A percentile compares a stretch with the other conserved stretches of the same genome.
Evolutionary conservation across 92 coral and sea anemone species (phyloP).

Genomic region (Epizoanthus stellaris): DNA sequence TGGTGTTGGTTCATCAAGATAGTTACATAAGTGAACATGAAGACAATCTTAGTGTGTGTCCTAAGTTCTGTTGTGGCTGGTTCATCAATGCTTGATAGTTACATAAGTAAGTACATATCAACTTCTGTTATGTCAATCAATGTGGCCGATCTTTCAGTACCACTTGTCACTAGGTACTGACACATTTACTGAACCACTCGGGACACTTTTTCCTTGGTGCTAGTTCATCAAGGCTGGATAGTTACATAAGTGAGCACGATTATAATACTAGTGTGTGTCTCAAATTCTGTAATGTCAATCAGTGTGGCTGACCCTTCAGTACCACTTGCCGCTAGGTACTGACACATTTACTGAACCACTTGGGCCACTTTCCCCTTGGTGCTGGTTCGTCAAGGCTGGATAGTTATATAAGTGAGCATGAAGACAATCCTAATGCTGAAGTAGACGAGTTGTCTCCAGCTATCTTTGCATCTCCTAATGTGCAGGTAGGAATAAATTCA

Average conservation of each 20-base stretch:
- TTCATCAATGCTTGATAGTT: too few relatives aligned
- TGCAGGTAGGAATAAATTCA: constrained; percentile 68
- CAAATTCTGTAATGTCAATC: not conserved
- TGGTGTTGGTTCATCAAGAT: not conserved
- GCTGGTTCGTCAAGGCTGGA: constrained; percentile 96
- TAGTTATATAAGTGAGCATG: constrained; percentile 86
- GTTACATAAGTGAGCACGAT: constrained; percentile 87
- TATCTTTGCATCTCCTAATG: constrained; percentile 87
- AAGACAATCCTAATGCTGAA: constrained; percentile 83
- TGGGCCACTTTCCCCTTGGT: constrained; percentile 93
- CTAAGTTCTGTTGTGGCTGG: too few relatives aligned
- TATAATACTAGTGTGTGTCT: constrained; percentile 52
- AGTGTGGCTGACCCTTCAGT: not conserved
- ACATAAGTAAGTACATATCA: too few relatives aligned
- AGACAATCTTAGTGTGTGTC: too few relatives aligned
- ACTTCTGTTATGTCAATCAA: not conserved
- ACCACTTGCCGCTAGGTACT: constrained; percentile 57
- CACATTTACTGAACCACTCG: constrained; percentile 87
- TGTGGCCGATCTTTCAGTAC: not conserved
- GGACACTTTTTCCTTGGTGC: constrained; percentile 96
- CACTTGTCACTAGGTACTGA: constrained; percentile 60
- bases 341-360: constrained; percentile 87
- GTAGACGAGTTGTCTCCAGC: constrained; percentile 80
- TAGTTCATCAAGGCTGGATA: constrained; percentile 92
- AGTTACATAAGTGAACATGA: not conserved